Evolutionary conservation across 1,140 invertebrate genomes (phyloP).

Genomic region (Drosophila virilis): DNA sequence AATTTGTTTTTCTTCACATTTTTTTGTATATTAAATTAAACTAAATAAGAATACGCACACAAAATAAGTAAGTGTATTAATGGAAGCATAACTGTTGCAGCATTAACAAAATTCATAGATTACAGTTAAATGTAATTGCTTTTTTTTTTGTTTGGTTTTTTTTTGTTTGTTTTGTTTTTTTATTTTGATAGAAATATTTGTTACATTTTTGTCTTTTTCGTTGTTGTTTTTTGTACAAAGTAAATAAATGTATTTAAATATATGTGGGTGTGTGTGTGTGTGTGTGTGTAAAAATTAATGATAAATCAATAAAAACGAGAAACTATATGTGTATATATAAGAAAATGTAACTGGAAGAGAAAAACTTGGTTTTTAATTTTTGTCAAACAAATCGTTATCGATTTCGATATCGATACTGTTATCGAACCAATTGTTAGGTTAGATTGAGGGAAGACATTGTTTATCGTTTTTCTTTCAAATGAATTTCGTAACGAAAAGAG

Average conservation of each 20-base stretch:
- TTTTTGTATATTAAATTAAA: conserved; percentile 49
- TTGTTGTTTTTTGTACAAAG: conserved; percentile 54
- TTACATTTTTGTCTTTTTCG: conserved; percentile 60
- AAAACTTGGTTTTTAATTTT: conserved; percentile 7
- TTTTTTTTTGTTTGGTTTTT: conserved; percentile 28
- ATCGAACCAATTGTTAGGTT: conserved; percentile 17
- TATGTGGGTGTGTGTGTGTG: conserved; percentile 27
- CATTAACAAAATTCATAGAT: conserved; percentile 68
- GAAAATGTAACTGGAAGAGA: conserved; percentile 54
- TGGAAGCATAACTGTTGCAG: conserved; percentile 77
- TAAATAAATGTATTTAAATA: conserved; percentile 57
- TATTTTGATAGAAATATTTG: conserved; percentile 22
- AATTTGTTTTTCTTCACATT: conserved; percentile 63
- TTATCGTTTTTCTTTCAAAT: not conserved
- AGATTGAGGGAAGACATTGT: conserved; percentile 53
- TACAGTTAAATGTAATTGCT: conserved; percentile 53
- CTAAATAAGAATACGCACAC: conserved; percentile 79
- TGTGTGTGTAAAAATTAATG: conserved; percentile 8
- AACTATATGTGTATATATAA: conserved; percentile 18
- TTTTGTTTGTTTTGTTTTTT: conserved; percentile 47
- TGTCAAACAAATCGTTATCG: no score
- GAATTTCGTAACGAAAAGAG: conserved; percentile 14
- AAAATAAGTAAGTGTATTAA: conserved; percentile 55
- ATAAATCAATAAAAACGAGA: conserved; percentile 44
- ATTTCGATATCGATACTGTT: conserved; percentile 12